Percentiles rank a stretch among this genome's conserved stretches.
Evolutionary conservation across 2,888 invertebrate species (phyloP).

Genomic region (Heliconius ethilla): DNA sequence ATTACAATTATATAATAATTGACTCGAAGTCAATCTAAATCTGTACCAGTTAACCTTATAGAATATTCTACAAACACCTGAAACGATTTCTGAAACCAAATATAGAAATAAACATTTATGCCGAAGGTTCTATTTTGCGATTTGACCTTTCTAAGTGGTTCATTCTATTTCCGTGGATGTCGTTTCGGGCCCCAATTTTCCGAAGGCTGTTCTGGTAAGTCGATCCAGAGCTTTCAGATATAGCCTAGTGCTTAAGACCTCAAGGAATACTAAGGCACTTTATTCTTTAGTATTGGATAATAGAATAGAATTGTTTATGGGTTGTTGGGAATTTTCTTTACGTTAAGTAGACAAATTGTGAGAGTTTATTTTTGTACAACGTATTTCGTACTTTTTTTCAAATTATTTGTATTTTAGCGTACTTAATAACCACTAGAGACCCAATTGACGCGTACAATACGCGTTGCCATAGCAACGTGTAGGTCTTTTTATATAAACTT

Average conservation of each 20-base stretch:
- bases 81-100: constrained; percentile 44
- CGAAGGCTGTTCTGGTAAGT: constrained; percentile 33
- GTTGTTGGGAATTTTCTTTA: neutral
- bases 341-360: neutral
- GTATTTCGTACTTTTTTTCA: neutral
- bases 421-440: too few relatives aligned
- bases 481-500: too few relatives aligned
- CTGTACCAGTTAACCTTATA: constrained; percentile 42
- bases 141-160: constrained; percentile 45
- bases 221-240: constrained; percentile 28
- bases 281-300: neutral
- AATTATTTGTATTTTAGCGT: too few relatives aligned
- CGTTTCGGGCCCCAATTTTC: constrained; percentile 38
- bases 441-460: too few relatives aligned
- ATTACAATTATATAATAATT: constrained; percentile 31
- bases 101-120: constrained; percentile 48
- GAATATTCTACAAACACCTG: constrained; percentile 41
- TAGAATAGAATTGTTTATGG: neutral
- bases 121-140: constrained; percentile 42
- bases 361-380: neutral
- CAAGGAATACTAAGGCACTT: neutral
- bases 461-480: too few relatives aligned
- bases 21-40: constrained; percentile 40
- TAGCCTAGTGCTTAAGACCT: constrained; percentile 8
- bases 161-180: constrained; percentile 44